Percentiles rank a stretch among this genome's conserved stretches.
Conservation (phyloP, 2,797 vertebrate genomes). For the Macropus fuliginosus region DNA sequence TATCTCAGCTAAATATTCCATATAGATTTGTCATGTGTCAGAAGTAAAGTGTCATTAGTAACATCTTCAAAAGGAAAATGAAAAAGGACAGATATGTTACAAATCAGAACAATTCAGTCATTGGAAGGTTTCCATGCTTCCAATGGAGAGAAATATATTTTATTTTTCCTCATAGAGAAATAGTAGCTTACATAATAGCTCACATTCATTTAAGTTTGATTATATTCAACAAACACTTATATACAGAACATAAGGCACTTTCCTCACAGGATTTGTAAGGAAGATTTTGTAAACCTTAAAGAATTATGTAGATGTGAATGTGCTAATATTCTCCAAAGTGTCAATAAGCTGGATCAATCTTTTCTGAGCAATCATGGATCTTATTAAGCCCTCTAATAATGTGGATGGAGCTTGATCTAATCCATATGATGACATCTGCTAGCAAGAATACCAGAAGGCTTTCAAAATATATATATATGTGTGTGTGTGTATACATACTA, state of each 20-base stretch:
- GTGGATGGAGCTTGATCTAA: background rate
- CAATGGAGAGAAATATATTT: background rate
- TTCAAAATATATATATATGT: no score
- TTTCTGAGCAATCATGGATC: background rate
- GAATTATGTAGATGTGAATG: background rate
- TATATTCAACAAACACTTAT: background rate
- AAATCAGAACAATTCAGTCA: background rate
- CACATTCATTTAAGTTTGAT: background rate
- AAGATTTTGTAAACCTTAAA: background rate
- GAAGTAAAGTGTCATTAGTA: background rate
- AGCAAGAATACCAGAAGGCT: background rate
- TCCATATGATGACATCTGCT: background rate
- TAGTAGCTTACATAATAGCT: background rate
- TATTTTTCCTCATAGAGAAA: background rate
- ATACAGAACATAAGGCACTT: background rate
- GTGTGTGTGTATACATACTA: no score
- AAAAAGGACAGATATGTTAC: background rate
- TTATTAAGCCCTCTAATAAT: background rate
- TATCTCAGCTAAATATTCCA: background rate
- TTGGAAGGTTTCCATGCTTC: background rate
- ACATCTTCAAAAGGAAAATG: background rate
- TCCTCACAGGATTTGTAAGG: background rate
- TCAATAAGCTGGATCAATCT: background rate
- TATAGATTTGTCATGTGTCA: background rate
- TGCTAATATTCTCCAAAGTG: background rate